Evolutionary conservation across 2,888 invertebrate species (phyloP).

Genomic region (Alcis repandata): DNA sequence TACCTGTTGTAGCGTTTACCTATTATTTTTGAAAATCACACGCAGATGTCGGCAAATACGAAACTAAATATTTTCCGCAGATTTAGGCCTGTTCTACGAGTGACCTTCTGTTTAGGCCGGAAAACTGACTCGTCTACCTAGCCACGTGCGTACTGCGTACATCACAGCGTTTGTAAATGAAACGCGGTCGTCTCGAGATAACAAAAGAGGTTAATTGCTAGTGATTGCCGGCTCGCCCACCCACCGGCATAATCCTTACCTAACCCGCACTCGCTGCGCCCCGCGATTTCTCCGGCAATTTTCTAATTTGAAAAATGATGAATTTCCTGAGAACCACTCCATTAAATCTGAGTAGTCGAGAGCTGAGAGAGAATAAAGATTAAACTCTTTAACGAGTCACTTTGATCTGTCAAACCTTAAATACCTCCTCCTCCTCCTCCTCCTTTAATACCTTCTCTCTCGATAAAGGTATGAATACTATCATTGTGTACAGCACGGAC

Average conservation of each 20-base stretch:
- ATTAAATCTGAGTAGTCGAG: not conserved
- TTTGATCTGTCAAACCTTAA: not conserved
- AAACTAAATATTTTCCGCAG: too few species aligned
- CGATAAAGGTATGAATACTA: too few species aligned
- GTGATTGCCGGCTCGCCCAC: slow-evolving; percentile 20
- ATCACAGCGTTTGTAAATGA: slow-evolving; percentile 14
- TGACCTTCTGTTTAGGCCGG: not conserved
- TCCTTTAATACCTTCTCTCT: too few species aligned
- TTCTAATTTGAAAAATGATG: too few species aligned
- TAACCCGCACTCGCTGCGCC: not conserved
- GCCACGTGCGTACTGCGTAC: slow-evolving; percentile 25
- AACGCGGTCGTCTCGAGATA: slow-evolving; percentile 26
- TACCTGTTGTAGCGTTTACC: too few species aligned
- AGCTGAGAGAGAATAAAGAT: not conserved
- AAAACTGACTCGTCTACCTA: not conserved
- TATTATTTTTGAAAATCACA: too few species aligned
- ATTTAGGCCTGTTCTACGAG: too few species aligned
- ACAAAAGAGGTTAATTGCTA: slow-evolving; percentile 35
- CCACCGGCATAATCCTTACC: not conserved
- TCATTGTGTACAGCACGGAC: too few species aligned
- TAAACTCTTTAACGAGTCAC: not conserved
- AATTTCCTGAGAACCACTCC: not conserved
- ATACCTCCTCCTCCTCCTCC: not conserved
- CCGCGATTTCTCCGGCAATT: not conserved
- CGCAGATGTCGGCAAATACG: too few species aligned